Evolutionary conservation across 2,113 vertebrate genomes (phyloP), one percentile per base, ranked within the genome.

Genomic region (Ophthalmotilapia sp.): DNA sequence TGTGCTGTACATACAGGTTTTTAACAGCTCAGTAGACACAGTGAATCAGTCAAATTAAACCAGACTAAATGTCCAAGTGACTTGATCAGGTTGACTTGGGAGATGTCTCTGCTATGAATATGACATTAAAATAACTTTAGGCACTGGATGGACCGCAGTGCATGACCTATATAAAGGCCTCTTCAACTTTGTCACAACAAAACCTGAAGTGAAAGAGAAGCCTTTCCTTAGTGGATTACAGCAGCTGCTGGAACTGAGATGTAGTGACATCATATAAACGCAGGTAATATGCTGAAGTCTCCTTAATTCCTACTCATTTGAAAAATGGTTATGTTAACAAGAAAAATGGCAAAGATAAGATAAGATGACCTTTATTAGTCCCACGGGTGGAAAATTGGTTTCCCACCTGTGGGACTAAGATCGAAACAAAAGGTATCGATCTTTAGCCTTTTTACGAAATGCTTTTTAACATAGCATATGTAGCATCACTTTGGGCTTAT

Each of bases 41-140:
- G 85, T 42, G 91, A 95, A 91, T 93, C 92, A 94, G 93, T 94
- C 91, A 93, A 94, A 95, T 95, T 90, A 93, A 88, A 95, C 56
- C 86, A 54, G 95, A 95, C 94, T 93, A 88, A 94, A 95, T 38
- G 92, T 94, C 94, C 90, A 86, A 93, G 80, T 88, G 86, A 90
- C 91, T 94, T 95, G 93, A 95, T 95, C 90, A 92, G 91, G 89
- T 87, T 85, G 89, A 93, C 91, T 94, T 79, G 14, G n/a, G 80
- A 89, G 68, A 88, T 88, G 91, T 82, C 93, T 62, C 49, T 88
- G 81, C 81, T 85, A 89, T 73, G 87, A 86, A 91, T 82, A 88
- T 87, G 91, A 91, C 84, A 87, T 91, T 94, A 83, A 89, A 88
- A 87, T 92, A 91, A 93, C 92, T 91, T 58, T 86, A 89, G 88